Evolutionary conservation across 2,888 invertebrate species (phyloP), one percentile per base, ranked within the genome.

Genomic region (Incurvaria masculella): DNA sequence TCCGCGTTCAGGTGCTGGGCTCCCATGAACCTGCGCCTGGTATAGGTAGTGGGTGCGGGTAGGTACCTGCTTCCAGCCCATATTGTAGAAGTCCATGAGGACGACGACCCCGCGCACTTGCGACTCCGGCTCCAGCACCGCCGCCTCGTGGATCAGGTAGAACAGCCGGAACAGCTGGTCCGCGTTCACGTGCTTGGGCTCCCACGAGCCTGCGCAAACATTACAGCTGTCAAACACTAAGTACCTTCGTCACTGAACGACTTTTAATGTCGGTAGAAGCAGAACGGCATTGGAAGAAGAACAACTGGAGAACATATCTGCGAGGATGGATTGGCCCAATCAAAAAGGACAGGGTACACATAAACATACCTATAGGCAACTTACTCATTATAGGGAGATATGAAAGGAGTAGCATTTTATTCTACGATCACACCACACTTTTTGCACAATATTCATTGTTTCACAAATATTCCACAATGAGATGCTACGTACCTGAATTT

Each of bases 101-200:
- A 91, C 90, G 10, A 92, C 87, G 5, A 84, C 85, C 18, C 92
- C 92, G 33, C 83, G 81, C n/a, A 92, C 84, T 69, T 91, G 91
- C 0, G 89, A 86, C 68, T 89, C 88, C 0, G 86, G 87, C 64
- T 89, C 89, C 53, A 85, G 58, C 59, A 89, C 79, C n/a, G 92
- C 90, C 0, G 87, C 85, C 59, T 87, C 81, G 64, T 93, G 92
- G 54, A 92, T 84, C 59, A 91, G 70, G 65, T 91, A 93, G 63
- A 92, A 87, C 59, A 91, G 70, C 54, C 88, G 79, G 71, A 93
- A 90, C 57, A 92, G 66, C 62, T 89, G 87, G 61, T 92, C 91
- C 0, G 89, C 80, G 41, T 69, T 81, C 54, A 91, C 84, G 56
- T 83, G 82, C 51, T 83, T 85, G 1, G 91, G 86, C 63, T 92